Percentiles rank a stretch among this genome's conserved stretches.
phyloP scores from a whole-genome alignment of 1,140 invertebrate species.

The Drosophila lacteicornis region DNA sequence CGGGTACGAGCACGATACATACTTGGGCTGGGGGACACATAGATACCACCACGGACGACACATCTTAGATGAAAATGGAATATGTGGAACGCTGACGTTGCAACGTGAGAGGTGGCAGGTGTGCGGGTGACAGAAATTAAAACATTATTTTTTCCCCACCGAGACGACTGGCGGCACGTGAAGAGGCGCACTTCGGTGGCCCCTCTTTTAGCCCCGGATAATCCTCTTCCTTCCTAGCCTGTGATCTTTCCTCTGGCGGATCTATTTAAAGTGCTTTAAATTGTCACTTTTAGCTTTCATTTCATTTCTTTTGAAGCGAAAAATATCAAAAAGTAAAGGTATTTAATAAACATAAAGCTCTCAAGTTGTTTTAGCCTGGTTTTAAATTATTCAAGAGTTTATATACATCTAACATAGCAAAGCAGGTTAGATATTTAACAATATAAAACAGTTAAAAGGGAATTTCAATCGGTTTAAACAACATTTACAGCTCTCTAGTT shows the following conservation, averaged over 20 bases:
- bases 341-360: slow-evolving; percentile 36
- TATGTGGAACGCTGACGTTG: slow-evolving; percentile 56
- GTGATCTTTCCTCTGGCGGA: slow-evolving; percentile 35
- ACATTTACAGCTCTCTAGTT: slow-evolving; percentile 1
- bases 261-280: slow-evolving; percentile 41
- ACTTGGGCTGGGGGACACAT: slow-evolving; percentile 20
- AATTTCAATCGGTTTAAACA: not conserved
- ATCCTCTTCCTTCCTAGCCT: not conserved
- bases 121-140: slow-evolving; percentile 21
- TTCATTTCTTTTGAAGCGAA: not conserved
- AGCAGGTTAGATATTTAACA: not conserved
- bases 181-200: slow-evolving; percentile 43
- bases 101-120: slow-evolving; percentile 36
- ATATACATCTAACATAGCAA: not conserved
- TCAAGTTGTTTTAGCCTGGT: slow-evolving; percentile 26
- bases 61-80: slow-evolving; percentile 54
- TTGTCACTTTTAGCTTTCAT: slow-evolving; percentile 40
- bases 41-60: slow-evolving; percentile 25
- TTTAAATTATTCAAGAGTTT: slow-evolving; percentile 5
- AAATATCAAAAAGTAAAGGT: not conserved
- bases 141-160: slow-evolving; percentile 39
- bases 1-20: slow-evolving; percentile 13
- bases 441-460: not conserved
- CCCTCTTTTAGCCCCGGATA: too few species aligned
- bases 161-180: too few species aligned